These are phyloP conservation scores for Leontopithecus rosalia DNA, from an alignment of 2,797 vertebrate genomes.

Conservation along the genomic window DNA sequence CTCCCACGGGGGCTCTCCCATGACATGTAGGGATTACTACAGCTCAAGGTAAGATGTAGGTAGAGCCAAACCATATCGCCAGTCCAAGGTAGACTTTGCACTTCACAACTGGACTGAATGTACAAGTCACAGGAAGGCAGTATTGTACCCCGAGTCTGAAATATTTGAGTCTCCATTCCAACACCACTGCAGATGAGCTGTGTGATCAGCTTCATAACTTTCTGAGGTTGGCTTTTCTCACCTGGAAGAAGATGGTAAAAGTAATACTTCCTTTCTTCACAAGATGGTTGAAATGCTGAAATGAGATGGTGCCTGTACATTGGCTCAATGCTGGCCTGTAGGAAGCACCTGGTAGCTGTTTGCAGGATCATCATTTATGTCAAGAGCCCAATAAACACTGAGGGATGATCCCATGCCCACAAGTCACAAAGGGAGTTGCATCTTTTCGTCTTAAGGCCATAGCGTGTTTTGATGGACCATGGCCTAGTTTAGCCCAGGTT, in stretches of 20 bases:
- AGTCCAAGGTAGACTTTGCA: background rate
- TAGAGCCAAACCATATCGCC: too few species aligned
- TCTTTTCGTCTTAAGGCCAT: background rate
- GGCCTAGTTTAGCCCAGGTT: background rate
- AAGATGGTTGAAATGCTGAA: background rate
- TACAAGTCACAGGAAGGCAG: background rate
- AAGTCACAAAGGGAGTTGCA: background rate
- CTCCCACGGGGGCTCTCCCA: too few species aligned
- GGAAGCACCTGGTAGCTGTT: background rate
- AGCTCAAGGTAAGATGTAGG: too few species aligned
- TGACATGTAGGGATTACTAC: too few species aligned
- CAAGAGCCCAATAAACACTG: background rate
- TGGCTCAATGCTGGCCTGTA: background rate
- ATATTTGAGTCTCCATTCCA: background rate
- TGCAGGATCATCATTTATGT: background rate
- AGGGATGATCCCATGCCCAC: too few species aligned
- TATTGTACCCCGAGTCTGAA: background rate
- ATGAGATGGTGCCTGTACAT: fast-evolving
- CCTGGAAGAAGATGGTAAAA: background rate
- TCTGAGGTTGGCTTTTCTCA: background rate
- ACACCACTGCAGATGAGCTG: fast-evolving
- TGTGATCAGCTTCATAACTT: background rate
- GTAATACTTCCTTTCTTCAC: background rate
- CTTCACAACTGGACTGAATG: background rate
- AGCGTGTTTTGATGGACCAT: background rate